phyloP scores from a whole-genome alignment of 2,888 invertebrate species.

The Scelioninae gen. 2 region DNA sequence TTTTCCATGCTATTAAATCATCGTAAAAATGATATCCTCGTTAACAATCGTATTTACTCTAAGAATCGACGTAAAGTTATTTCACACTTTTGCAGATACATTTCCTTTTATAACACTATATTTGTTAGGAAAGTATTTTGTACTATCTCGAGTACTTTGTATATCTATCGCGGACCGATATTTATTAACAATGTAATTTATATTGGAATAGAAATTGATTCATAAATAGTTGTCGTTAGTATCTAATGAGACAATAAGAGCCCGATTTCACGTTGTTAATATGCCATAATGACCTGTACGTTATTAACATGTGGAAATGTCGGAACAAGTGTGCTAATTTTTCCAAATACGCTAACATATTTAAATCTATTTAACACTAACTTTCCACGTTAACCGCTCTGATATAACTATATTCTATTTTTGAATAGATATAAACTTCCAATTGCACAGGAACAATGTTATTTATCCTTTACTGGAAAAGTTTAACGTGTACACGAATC shows the following conservation, averaged over 20 bases:
- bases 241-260: not conserved
- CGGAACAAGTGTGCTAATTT: slow-evolving; percentile 8
- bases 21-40: no score
- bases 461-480: slow-evolving; percentile 17
- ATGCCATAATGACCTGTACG: not conserved
- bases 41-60: no score
- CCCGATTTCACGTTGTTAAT: not conserved
- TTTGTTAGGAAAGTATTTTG: no score
- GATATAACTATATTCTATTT: slow-evolving; percentile 4
- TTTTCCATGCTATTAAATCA: no score
- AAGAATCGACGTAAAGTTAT: no score
- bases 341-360: slow-evolving; percentile 13
- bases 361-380: slow-evolving; percentile 13
- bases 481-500: slow-evolving; percentile 19
- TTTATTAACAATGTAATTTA: not conserved
- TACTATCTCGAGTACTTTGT: no score
- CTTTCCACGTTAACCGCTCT: slow-evolving; percentile 8
- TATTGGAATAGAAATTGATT: not conserved
- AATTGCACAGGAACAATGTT: slow-evolving; percentile 7
- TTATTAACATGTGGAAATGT: slow-evolving; percentile 3
- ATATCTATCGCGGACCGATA: not conserved
- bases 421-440: slow-evolving; percentile 8
- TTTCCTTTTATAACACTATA: no score
- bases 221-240: not conserved
- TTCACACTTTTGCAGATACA: no score